Percentiles rank a stretch among this genome's conserved stretches.
phyloP scores from a whole-genome alignment of 2,888 invertebrate species.

The Sphecodes monilicornis region DNA sequence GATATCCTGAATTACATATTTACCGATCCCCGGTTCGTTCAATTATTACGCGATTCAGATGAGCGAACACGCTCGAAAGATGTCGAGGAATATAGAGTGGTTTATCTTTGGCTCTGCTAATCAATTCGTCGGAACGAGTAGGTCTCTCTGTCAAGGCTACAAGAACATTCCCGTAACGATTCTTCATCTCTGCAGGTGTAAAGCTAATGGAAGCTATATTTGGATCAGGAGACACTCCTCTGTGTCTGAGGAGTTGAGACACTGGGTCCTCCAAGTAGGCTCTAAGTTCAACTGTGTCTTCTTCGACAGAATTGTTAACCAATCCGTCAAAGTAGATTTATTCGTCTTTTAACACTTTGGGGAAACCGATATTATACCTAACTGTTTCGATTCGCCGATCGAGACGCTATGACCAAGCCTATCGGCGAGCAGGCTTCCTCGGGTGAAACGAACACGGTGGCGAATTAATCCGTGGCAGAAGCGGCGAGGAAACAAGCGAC shows the following conservation, averaged over 20 bases:
- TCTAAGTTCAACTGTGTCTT: background rate
- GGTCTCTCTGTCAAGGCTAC: background rate
- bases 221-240: no score
- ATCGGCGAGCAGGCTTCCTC: background rate
- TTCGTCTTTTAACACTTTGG: background rate
- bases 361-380: no score
- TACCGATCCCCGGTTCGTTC: background rate
- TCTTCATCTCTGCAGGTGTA: background rate
- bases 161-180: background rate
- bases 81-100: background rate
- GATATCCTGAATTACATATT: conserved; percentile 19
- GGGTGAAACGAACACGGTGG: background rate
- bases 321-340: background rate
- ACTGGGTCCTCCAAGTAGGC: background rate
- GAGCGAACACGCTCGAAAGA: background rate
- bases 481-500: conserved; percentile 18
- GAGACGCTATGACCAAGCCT: background rate
- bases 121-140: background rate
- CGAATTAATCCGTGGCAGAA: background rate
- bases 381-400: background rate
- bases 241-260: background rate
- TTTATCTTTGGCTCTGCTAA: background rate
- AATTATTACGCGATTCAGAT: background rate
- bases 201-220: background rate
- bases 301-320: background rate